A percentile compares a stretch with the other conserved stretches of the same genome.
Evolutionary conservation across 2,797 vertebrate genomes (phyloP).

Genomic region (Cyprinella venusta): DNA sequence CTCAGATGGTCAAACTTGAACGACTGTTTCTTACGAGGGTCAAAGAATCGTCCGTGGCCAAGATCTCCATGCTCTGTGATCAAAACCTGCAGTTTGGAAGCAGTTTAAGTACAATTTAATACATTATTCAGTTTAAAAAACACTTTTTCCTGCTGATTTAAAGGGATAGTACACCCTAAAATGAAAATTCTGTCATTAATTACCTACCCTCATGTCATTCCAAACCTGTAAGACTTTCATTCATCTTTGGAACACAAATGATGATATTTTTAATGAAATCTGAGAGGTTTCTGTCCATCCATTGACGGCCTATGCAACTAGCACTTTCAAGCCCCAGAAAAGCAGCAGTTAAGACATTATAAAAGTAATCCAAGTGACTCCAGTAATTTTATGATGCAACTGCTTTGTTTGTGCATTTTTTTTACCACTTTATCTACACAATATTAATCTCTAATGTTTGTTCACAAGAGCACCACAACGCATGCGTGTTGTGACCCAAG

Average conservation of each 20-base stretch:
- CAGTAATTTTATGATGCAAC: too few species aligned
- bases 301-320: neutral
- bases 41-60: conserved; percentile 91
- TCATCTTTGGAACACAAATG: neutral
- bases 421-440: too few species aligned
- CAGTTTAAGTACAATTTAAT: neutral
- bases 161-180: neutral
- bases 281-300: neutral
- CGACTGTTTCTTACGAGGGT: conserved; percentile 92
- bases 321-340: neutral
- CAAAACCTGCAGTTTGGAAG: conserved; percentile 79
- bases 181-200: neutral
- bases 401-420: too few species aligned
- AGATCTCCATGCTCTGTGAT: conserved; percentile 95
- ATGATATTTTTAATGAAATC: neutral
- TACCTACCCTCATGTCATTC: neutral
- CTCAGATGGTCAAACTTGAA: conserved; percentile 96
- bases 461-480: too few species aligned
- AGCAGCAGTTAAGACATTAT: neutral
- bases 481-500: neutral
- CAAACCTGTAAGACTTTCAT: neutral
- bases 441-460: too few species aligned
- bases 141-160: neutral
- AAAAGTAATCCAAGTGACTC: neutral
- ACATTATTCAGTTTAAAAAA: neutral